Conservation (phyloP, 1,140 invertebrate species). For the Saccostrea echinata region DNA sequence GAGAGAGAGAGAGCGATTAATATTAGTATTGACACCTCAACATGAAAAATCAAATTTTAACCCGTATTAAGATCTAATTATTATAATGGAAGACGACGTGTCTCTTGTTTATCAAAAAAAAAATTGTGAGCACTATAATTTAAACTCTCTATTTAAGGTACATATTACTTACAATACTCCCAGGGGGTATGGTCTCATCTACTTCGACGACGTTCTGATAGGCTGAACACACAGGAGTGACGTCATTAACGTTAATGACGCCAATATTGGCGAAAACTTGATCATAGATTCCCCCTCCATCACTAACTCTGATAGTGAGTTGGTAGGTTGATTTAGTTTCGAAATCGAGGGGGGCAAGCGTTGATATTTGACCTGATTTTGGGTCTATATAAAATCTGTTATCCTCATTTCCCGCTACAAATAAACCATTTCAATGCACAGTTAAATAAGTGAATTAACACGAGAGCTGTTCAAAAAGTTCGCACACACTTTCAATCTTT, state of each 20-base stretch:
- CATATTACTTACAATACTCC: not conserved
- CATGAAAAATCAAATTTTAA: not conserved
- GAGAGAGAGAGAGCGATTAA: not conserved
- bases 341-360: not conserved
- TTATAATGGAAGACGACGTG: too few relatives aligned
- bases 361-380: not conserved
- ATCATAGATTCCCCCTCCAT: not conserved
- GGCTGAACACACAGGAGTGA: not conserved
- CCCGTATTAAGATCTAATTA: too few relatives aligned
- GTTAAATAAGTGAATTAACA: too few relatives aligned
- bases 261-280: not conserved
- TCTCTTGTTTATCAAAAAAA: too few relatives aligned
- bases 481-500: not conserved
- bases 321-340: not conserved
- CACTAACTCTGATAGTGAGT: not conserved
- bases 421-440: too few relatives aligned
- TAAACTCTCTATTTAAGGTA: not conserved
- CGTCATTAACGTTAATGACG: not conserved
- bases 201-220: not conserved
- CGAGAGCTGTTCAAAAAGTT: not conserved
- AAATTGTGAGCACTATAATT: not conserved
- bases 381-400: not conserved
- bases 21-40: not conserved
- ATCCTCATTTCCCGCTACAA: not conserved
- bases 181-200: not conserved